These are phyloP conservation scores for Melanaphis sacchari DNA, from an alignment of 1,140 invertebrate species.

Conservation along the genomic window DNA sequence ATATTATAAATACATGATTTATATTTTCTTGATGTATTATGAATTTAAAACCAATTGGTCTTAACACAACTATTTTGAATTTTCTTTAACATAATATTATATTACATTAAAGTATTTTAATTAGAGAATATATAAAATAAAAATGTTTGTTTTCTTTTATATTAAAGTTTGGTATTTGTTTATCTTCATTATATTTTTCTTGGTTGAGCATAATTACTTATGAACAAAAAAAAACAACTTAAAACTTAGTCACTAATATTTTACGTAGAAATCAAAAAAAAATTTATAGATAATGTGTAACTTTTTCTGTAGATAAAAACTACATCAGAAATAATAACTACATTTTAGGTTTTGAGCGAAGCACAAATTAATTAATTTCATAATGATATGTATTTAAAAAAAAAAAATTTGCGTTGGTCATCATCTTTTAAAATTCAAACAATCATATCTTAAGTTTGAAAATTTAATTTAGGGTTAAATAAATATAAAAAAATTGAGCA, in stretches of 20 bases:
- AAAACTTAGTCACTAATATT: background rate
- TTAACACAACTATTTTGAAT: background rate
- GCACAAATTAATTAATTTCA: too few relatives aligned
- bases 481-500: too few relatives aligned
- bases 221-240: background rate
- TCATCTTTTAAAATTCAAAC: too few relatives aligned
- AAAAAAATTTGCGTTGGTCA: too few relatives aligned
- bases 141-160: background rate
- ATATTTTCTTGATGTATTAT: background rate
- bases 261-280: too few relatives aligned
- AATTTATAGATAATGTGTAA: background rate
- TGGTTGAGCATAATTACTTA: background rate
- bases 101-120: background rate
- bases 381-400: too few relatives aligned
- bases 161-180: background rate
- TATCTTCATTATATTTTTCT: background rate
- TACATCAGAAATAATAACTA: background rate
- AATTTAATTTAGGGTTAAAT: too few relatives aligned
- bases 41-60: background rate
- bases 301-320: background rate
- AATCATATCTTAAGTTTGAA: too few relatives aligned
- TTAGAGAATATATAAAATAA: background rate
- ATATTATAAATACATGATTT: background rate
- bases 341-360: too few relatives aligned
- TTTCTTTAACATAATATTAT: background rate